These are phyloP conservation scores for Leptopilina boulardi DNA, from an alignment of 1,140 invertebrate species.

Conservation along the genomic window DNA sequence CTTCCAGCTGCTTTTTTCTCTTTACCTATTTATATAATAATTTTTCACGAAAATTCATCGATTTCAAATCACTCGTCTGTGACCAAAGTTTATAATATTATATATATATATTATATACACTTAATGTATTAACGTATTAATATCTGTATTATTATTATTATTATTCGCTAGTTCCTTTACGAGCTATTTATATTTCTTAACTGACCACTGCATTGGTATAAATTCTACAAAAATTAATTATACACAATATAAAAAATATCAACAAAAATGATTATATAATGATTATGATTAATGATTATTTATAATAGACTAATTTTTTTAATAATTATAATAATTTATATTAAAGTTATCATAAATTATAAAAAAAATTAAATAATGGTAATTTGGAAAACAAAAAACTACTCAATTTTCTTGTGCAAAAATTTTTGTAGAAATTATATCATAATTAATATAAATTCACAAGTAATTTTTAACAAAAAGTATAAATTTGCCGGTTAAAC, in stretches of 20 bases:
- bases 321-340: no score
- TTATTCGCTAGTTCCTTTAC: constrained; percentile 35
- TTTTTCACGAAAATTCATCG: neutral
- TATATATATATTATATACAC: constrained; percentile 34
- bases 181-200: constrained; percentile 2
- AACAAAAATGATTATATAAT: no score
- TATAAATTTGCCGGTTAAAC: constrained; percentile 5
- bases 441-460: constrained; percentile 3
- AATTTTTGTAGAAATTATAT: neutral
- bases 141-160: constrained; percentile 37
- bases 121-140: constrained; percentile 32
- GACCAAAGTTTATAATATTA: constrained; percentile 32
- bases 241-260: no score
- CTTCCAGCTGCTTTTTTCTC: neutral
- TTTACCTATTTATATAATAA: neutral
- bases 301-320: no score
- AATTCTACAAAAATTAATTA: neutral
- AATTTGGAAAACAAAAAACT: neutral
- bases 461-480: constrained; percentile 36
- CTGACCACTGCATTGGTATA: neutral
- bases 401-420: neutral
- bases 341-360: no score
- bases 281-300: no score
- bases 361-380: no score
- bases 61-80: constrained; percentile 18